Base-by-base conservation (phyloP, 2,888 invertebrate genomes). In the Taenaris catops region DNA sequence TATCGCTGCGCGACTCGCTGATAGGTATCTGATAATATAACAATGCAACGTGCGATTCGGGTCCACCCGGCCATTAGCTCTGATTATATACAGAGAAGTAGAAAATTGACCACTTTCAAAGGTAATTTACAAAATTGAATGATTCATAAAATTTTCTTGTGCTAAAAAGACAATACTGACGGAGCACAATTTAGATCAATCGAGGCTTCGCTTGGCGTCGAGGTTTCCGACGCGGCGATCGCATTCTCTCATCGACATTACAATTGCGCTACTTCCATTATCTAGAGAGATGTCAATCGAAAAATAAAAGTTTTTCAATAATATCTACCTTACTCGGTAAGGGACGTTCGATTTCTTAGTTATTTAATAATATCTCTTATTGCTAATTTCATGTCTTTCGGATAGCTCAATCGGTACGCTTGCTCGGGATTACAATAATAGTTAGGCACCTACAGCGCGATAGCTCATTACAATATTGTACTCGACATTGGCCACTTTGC, bases 311-410 rank as follows among this genome's bases (percentile, higher is more conserved):
- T 65, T 72, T 64, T 68, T 73, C 69, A 73, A 72, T 78, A 79
- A 71, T 71, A 68, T 74, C 83, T 84, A 84, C 84, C 83, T 86
- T 84, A 84, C 86, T 81, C 78, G 79, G 84, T 84, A 84, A 84
- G 86, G 86, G 86, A 86, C 84, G 86, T 86, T 83, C 81, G 74
- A 80, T 81, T 74, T 78, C 83, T 83, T 84, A 83, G 76, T 73
- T 83, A 78, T 78, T 44, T 40, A 40, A 80, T 81, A 72, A 73
- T 50, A 74, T 76, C 71, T 78, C 86, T 86, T 86, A 86, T 80
- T 80, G 81, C 86, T 86, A 84, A 83, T 60, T 45, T 74, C 72
- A 76, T 70, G 64, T 69, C 63, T 61, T 60, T 66, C 66, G 62
- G 71, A 70, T 73, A 71, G 73, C 74, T 79, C 63, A 75, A 78